Evolutionary conservation across 2,797 vertebrate species (phyloP).

Genomic region (Mus minutoides): DNA sequence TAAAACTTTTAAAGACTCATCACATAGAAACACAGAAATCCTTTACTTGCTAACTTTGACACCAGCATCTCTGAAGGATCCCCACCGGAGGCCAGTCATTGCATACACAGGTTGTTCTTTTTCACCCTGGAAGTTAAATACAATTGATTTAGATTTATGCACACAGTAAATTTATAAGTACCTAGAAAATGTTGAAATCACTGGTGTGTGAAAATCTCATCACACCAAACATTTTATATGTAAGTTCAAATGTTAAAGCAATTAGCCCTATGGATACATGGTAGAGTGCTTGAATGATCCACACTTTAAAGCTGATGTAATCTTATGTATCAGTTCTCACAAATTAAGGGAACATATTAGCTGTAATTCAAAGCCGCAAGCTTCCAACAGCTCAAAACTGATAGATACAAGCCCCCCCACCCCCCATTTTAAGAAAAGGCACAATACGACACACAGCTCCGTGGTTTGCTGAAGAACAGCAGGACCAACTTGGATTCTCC

Average conservation of each 20-base stretch:
- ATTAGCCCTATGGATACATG: not conserved
- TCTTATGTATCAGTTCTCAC: not conserved
- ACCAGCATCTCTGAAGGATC: conserved; percentile 95
- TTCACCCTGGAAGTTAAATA: conserved; percentile 90
- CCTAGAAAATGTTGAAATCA: not conserved
- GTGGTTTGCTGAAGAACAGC: not conserved
- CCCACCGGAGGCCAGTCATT: conserved; percentile 94
- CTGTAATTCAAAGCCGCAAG: not conserved
- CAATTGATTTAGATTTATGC: conserved; percentile 14
- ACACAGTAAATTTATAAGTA: not conserved
- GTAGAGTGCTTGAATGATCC: conserved; percentile 8
- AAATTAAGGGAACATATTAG: not conserved
- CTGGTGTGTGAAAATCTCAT: not conserved
- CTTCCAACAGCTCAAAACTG: not conserved
- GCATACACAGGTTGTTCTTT: conserved; percentile 97
- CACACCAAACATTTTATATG: conserved; percentile 44
- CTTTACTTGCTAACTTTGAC: conserved; percentile 96
- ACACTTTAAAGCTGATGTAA: not conserved
- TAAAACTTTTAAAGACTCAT: not conserved
- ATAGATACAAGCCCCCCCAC: not conserved
- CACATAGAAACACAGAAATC: not conserved
- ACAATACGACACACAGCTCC: not conserved
- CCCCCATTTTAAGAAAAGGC: not conserved
- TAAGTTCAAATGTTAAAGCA: not conserved
- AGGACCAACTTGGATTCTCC: not conserved